phyloP scores from a whole-genome alignment of 2,797 vertebrate species.

The Hipposideros larvatus region DNA sequence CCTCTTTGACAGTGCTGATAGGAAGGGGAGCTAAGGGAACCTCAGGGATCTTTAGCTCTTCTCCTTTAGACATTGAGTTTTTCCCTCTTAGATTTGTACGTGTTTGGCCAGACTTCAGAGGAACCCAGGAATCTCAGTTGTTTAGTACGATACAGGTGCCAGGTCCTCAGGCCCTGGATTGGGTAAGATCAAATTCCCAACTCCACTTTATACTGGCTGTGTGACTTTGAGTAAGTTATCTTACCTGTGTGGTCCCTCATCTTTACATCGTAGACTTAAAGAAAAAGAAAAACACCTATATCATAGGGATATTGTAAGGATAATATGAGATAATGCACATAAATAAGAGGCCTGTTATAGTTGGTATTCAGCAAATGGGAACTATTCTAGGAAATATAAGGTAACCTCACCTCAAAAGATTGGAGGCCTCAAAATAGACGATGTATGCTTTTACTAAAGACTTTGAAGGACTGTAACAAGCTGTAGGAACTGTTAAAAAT shows the following conservation, averaged over 20 bases:
- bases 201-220: background rate
- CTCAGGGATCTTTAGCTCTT: background rate
- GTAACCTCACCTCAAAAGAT: background rate
- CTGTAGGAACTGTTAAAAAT: background rate
- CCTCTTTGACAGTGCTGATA: background rate
- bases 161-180: background rate
- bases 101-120: background rate
- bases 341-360: background rate
- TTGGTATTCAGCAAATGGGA: background rate
- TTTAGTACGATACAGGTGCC: background rate
- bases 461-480: background rate
- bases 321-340: background rate
- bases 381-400: background rate
- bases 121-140: background rate
- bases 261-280: background rate
- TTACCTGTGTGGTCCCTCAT: background rate
- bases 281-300: background rate
- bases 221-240: background rate
- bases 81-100: background rate
- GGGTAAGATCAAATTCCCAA: background rate
- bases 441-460: background rate
- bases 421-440: background rate
- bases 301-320: background rate
- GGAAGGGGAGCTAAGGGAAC: background rate
- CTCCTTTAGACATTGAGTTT: background rate